Base-by-base conservation (phyloP, 2,888 invertebrate genomes). In the Masnerella sp. region DNA sequence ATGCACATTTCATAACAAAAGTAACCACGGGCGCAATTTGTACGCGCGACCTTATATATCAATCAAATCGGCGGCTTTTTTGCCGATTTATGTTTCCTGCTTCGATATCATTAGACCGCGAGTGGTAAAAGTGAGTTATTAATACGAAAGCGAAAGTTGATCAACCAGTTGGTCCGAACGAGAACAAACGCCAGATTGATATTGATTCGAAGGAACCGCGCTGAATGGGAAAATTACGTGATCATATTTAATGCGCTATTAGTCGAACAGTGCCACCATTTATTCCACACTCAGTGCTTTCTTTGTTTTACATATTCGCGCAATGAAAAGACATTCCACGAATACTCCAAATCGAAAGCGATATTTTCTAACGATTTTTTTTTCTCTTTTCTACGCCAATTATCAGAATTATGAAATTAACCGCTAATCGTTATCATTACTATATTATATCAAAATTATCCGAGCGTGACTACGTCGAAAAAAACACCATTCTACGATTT, bases 71-170 rank as follows among this genome's bases (percentile, higher is more conserved):
- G 11, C 14, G 18, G n/a, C n/a, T 64, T 49, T 30, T 40, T 62
- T 45, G 9, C 7, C 28, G 8, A 51, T 32, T 51, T 32, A 51
- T 54, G 25, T 65, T 64, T 64, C 54, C 64, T 62, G 42, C 51
- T 20, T 64, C 12, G 28, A 34, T 65, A 54, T 56, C 47, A 47
- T 47, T 54, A 62, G 8, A 54, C 28, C 18, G 36, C 45, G n/a
- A 52, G 38, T 42, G 32, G 61, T 61, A 61, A 54, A 69, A 61
- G 42, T 47, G 7, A 42, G 28, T 47, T 67, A 69, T 61, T 61
- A 45, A 61, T 54, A 61, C 40, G 61, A 61, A 69, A 62, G 69
- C 30, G 61, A 69, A 69, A 69, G 69, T 62, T 34, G 69, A 47
- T 62, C 54, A 54, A 54, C 61, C 49, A 54, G 54, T 54, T 62